These are phyloP conservation scores for Pao palembangensis DNA, from an alignment of 2,113 vertebrate genomes.

Conservation along the genomic window DNA sequence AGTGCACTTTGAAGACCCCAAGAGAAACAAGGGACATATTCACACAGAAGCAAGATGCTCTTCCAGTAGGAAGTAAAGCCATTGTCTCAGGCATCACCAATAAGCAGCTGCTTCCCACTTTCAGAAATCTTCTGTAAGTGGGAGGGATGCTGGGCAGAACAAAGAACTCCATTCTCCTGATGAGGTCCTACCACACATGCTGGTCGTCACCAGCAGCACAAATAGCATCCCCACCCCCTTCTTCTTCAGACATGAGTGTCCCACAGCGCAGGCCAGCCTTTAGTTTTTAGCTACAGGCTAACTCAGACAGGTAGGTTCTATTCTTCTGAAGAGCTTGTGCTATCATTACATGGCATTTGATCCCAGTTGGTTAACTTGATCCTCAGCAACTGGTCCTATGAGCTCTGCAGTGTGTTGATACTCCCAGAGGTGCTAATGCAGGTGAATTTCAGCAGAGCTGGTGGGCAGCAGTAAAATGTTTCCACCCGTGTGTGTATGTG, in stretches of 20 bases:
- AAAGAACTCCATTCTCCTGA: no score
- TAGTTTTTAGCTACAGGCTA: slow-evolving; percentile 36
- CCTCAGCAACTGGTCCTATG: slow-evolving; percentile 10
- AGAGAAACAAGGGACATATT: no score
- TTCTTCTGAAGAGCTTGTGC: slow-evolving; percentile 30
- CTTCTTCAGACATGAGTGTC: slow-evolving; percentile 44
- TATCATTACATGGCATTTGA: slow-evolving; percentile 58
- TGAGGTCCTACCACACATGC: slow-evolving; percentile 61
- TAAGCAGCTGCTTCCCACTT: no score
- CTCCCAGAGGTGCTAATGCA: slow-evolving; percentile 62
- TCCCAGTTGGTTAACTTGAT: slow-evolving; percentile 49
- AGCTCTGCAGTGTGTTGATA: not conserved
- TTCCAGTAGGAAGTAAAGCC: no score
- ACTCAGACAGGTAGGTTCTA: slow-evolving; percentile 15
- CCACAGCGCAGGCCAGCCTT: slow-evolving; percentile 33
- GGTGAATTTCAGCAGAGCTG: slow-evolving; percentile 57
- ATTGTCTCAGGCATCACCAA: no score
- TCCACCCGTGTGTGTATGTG: slow-evolving; percentile 22
- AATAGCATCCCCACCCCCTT: slow-evolving; percentile 54
- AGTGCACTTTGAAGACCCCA: no score
- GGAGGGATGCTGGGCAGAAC: no score
- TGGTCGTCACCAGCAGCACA: slow-evolving; percentile 56
- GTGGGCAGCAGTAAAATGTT: slow-evolving; percentile 24
- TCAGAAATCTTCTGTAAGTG: no score
- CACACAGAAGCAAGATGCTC: no score